Evolutionary conservation across 2,888 invertebrate species (phyloP).

Genomic region (Noctua pronuba): DNA sequence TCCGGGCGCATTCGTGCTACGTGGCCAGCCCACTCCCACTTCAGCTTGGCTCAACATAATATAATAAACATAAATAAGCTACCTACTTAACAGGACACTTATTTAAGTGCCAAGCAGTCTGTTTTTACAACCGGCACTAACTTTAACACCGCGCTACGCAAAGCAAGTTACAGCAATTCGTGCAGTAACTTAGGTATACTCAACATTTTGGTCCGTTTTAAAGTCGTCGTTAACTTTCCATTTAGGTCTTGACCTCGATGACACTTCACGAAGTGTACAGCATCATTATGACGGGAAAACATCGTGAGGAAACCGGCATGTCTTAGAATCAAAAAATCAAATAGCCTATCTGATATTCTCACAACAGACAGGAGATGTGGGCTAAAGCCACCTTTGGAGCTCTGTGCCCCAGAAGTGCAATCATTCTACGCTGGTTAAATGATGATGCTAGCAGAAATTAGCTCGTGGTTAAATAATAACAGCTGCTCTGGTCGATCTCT

Average conservation of each 20-base stretch:
- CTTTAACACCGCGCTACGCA: constrained; percentile 22
- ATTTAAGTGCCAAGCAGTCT: constrained; percentile 32
- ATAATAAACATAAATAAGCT: constrained; percentile 1
- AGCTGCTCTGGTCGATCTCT: neutral
- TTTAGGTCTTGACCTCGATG: neutral
- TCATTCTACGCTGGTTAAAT: neutral
- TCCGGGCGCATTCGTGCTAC: too few relatives aligned
- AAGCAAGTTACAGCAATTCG: constrained; percentile 20
- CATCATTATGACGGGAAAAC: neutral
- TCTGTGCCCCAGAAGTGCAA: neutral
- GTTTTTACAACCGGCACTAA: constrained; percentile 29
- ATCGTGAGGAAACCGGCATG: neutral
- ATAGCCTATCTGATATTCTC: too few relatives aligned
- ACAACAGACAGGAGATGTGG: too few relatives aligned
- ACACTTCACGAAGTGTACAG: neutral
- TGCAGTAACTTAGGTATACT: neutral
- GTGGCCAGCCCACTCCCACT: too few relatives aligned
- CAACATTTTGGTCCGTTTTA: neutral
- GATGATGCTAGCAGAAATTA: neutral
- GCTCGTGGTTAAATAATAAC: too few relatives aligned
- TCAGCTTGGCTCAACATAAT: too few relatives aligned
- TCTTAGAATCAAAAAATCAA: neutral
- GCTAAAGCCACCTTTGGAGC: too few relatives aligned
- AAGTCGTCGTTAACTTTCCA: neutral
- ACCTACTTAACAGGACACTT: constrained; percentile 9